phyloP scores from a whole-genome alignment of 1,140 invertebrate species.

The Drosophila sp. region DNA sequence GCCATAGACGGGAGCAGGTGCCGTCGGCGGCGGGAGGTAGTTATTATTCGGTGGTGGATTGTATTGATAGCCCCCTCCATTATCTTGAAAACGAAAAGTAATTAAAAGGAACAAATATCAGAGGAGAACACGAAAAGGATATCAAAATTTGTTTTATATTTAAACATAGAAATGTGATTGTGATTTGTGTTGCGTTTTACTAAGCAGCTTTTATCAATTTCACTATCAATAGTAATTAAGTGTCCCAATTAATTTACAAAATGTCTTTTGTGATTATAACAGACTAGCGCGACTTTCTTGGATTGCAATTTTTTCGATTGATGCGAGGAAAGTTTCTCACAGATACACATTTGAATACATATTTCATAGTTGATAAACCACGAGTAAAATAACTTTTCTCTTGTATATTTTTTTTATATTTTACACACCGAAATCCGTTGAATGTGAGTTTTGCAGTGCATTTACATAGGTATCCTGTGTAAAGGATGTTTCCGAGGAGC shows the following conservation, averaged over 20 bases:
- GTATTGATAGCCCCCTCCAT: conserved; percentile 72
- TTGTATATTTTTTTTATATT: background rate
- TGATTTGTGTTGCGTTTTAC: too few relatives aligned
- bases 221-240: too few relatives aligned
- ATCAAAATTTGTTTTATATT: too few relatives aligned
- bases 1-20: conserved; percentile 64
- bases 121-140: background rate
- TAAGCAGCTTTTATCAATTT: too few relatives aligned
- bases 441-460: conserved; percentile 83
- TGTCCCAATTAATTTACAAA: too few relatives aligned
- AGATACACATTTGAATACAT: too few relatives aligned
- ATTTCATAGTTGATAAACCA: too few relatives aligned
- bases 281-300: background rate
- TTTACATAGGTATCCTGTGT: conserved; percentile 83
- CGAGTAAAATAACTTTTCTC: too few relatives aligned
- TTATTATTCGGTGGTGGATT: conserved; percentile 76
- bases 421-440: conserved; percentile 73
- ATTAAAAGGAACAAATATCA: background rate
- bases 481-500: conserved; percentile 23
- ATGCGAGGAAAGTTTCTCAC: too few relatives aligned
- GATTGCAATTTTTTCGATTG: background rate
- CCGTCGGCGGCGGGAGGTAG: conserved; percentile 65
- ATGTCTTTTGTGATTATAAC: too few relatives aligned
- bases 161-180: too few relatives aligned
- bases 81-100: conserved; percentile 22